Evolutionary conservation across 2,113 vertebrate genomes (phyloP).

Genomic region (Anarrhichthys ocellatus): DNA sequence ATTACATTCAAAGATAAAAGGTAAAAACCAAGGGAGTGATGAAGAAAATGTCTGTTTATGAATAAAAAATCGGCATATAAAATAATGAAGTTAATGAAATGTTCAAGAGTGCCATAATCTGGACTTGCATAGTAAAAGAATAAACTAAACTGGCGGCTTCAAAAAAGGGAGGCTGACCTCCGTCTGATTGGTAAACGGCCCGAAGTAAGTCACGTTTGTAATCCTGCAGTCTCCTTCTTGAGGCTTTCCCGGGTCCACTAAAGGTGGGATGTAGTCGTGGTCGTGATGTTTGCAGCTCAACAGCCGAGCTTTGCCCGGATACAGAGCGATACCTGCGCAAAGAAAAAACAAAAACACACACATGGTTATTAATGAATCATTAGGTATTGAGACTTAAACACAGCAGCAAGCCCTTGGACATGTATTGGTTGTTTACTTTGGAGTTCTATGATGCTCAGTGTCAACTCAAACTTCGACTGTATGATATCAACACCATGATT

Average conservation of each 20-base stretch:
- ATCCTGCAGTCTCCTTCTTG: constrained; percentile 86
- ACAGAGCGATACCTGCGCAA: constrained; percentile 92
- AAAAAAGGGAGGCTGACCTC: constrained; percentile 80
- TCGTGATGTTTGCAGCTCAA: constrained; percentile 92
- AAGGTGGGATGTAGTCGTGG: constrained; percentile 89
- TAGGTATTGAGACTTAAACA: neutral
- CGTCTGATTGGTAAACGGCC: constrained; percentile 89
- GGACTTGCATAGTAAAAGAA: too few relatives aligned
- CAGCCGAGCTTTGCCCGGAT: constrained; percentile 89
- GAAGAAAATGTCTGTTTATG: too few relatives aligned
- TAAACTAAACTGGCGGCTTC: too few relatives aligned
- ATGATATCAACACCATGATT: too few relatives aligned
- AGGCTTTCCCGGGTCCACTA: constrained; percentile 85
- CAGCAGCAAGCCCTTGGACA: neutral
- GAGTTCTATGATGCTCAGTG: neutral
- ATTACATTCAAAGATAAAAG: too few relatives aligned
- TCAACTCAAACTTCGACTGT: neutral
- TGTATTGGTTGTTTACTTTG: neutral
- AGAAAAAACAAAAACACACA: neutral
- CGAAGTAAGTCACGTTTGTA: constrained; percentile 87
- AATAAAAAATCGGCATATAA: too few relatives aligned
- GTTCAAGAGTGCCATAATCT: too few relatives aligned
- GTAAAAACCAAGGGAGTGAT: too few relatives aligned
- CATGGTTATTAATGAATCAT: neutral
- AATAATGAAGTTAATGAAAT: too few relatives aligned